Base-by-base conservation (phyloP, 2,888 invertebrate species). In the Zaprionus lineosus region DNA sequence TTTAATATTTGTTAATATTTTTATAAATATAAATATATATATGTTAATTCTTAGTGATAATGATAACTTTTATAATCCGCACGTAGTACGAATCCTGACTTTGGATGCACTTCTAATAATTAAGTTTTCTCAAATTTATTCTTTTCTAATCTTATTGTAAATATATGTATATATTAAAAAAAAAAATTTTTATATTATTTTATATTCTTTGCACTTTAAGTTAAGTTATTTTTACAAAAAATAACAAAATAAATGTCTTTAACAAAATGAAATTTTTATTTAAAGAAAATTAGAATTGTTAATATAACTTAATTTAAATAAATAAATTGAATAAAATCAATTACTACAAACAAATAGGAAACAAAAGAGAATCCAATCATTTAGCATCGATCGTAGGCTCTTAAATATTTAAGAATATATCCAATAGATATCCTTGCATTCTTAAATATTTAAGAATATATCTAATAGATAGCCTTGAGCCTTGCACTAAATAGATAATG, bases 51-150 rank as follows among this genome's bases (percentile, higher is more conserved):
- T n/a, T n/a, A n/a, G n/a, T n/a, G n/a, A n/a, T n/a, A n/a, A n/a
- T n/a, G n/a, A 47, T 70, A 76, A 70, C 67, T 79, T 59, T 67
- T 71, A 71, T 76, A 67, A 59, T 58, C 62, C 58, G 57, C 47
- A 75, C 69, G 48, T 18, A 24, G 44, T 53, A 65, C 65, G 65
- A 55, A 33, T 65, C 50, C 39, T 40, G 51, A 51, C 66, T 66
- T 69, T 71, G 61, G 56, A 48, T 64, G 51, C 33, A 12, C 52
- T 70, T 31, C 47, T 47, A 55, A 24, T n/a, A 19, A 31, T 60
- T 56, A 66, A 61, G 52, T 36, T 19, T 46, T 40, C 31, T 46
- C n/a, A n/a, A n/a, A n/a, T n/a, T n/a, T n/a, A n/a, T n/a, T n/a
- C n/a, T n/a, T n/a, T n/a, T n/a, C n/a, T n/a, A n/a, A n/a, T n/a